These are phyloP conservation scores for Chaunax sp. DNA, from an alignment of 2,797 vertebrate species.

Conservation along the genomic window DNA sequence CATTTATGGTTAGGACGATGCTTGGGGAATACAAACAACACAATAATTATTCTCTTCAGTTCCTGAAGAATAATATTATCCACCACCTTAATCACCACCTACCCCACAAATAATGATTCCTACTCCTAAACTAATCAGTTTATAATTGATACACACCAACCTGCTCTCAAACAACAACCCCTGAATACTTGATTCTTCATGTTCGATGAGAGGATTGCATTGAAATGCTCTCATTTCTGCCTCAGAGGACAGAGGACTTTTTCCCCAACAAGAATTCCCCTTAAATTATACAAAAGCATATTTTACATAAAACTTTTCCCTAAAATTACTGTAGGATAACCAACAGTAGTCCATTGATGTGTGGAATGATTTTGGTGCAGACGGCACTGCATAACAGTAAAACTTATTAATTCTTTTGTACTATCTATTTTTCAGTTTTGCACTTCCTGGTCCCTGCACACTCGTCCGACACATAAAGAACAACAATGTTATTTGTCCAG, in stretches of 20 bases:
- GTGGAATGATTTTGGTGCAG: no score
- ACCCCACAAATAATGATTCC: not conserved
- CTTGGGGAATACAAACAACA: constrained; percentile 27
- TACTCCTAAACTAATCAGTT: not conserved
- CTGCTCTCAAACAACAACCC: not conserved
- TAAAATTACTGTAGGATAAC: no score
- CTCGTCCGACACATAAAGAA: no score
- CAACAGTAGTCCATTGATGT: no score
- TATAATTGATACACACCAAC: not conserved
- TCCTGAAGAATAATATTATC: not conserved
- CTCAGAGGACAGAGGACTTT: not conserved
- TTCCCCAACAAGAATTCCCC: no score
- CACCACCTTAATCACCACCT: not conserved
- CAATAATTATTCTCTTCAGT: constrained; percentile 6
- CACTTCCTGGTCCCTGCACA: no score
- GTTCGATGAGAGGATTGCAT: not conserved
- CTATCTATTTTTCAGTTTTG: no score
- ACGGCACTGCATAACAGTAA: no score
- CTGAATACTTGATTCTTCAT: not conserved
- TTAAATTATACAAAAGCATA: no score
- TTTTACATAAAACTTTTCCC: no score
- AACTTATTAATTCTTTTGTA: no score
- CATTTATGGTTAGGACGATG: constrained; percentile 14
- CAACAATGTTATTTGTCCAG: no score
- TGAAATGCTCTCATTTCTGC: not conserved